Evolutionary conservation across 2,797 vertebrate genomes (phyloP).

Genomic region (Melanotaenia trifasciata): DNA sequence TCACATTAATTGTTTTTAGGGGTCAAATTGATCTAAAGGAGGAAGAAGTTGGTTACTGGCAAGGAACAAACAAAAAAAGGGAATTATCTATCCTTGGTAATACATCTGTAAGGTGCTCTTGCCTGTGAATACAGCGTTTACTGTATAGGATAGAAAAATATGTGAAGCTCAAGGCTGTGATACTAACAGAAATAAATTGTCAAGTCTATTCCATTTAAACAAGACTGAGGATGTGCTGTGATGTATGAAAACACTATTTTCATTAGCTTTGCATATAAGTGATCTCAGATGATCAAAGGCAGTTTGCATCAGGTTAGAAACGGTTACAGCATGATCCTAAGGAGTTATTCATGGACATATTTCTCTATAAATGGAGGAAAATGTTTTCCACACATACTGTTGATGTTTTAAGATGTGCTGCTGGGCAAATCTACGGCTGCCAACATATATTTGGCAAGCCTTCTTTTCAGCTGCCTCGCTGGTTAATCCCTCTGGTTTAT

Average conservation of each 20-base stretch:
- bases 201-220: not conserved
- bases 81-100: too few relatives aligned
- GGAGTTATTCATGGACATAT: not conserved
- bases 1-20: not conserved
- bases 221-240: not conserved
- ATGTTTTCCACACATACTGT: not conserved
- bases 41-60: not conserved
- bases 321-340: not conserved
- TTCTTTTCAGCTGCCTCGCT: not conserved
- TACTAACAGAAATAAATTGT: not conserved
- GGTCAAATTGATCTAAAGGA: not conserved
- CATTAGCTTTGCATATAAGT: not conserved
- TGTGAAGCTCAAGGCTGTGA: not conserved
- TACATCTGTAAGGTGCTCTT: too few relatives aligned
- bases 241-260: not conserved
- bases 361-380: not conserved
- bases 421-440: not conserved
- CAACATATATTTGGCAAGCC: not conserved
- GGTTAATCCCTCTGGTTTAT: not conserved
- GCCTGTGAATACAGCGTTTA: not conserved
- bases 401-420: not conserved
- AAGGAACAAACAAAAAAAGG: too few relatives aligned
- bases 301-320: not conserved
- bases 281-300: not conserved
- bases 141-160: not conserved